These are phyloP conservation scores for Decapterus maruadsi DNA, from an alignment of 2,797 vertebrate genomes.

Conservation along the genomic window DNA sequence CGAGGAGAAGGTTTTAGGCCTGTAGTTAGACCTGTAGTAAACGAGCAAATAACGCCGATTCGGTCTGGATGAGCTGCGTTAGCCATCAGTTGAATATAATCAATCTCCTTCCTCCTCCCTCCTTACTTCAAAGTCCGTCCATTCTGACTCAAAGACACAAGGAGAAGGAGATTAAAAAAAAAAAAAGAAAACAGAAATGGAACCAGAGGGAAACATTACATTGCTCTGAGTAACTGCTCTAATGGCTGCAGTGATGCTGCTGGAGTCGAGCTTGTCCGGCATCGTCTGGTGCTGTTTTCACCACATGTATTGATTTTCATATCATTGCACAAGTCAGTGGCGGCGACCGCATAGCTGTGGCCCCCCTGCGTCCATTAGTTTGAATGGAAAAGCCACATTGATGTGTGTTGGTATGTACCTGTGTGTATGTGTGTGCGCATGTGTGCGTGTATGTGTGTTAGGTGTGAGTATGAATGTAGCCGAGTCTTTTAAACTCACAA, in stretches of 20 bases:
- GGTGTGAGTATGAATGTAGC: conserved; percentile 43
- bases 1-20: conserved; percentile 12
- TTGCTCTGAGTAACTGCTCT: not conserved
- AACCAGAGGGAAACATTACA: conserved; percentile 22
- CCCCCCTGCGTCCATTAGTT: conserved; percentile 34
- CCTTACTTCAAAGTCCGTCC: conserved; percentile 25
- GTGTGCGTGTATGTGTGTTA: conserved; percentile 1
- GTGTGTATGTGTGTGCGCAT: conserved; percentile 16
- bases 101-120: conserved; percentile 7
- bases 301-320: conserved; percentile 73
- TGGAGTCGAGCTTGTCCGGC: conserved; percentile 3
- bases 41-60: conserved; percentile 25
- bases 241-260: conserved; percentile 12
- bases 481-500: conserved; percentile 54
- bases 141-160: conserved; percentile 39
- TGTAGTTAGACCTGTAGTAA: conserved; percentile 33
- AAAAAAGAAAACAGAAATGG: not conserved
- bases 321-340: conserved; percentile 60
- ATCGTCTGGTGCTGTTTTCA: conserved; percentile 52
- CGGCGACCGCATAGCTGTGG: conserved; percentile 34
- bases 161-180: conserved; percentile 9
- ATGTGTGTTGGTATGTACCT: conserved; percentile 26
- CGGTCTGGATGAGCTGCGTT: conserved; percentile 22
- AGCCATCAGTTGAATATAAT: conserved; percentile 19
- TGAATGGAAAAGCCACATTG: conserved; percentile 47